These are phyloP conservation scores for Schizaphis graminum DNA, from an alignment of 2,888 invertebrate genomes.

Conservation along the genomic window DNA sequence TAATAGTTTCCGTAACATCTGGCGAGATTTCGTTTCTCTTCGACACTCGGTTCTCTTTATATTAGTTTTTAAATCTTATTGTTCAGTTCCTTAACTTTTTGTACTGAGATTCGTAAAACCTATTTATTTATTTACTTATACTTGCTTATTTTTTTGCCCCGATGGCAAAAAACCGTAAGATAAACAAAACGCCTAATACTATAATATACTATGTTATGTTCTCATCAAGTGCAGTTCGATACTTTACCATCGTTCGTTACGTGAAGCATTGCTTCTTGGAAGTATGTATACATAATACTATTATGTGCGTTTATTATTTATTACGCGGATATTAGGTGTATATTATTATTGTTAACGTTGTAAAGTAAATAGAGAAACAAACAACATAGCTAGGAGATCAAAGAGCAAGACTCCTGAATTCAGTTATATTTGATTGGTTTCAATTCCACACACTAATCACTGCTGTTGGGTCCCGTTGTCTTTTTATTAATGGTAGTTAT, in stretches of 20 bases:
- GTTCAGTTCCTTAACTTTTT: neutral
- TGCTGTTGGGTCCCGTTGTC: no score
- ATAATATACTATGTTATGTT: neutral
- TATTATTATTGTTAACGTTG: no score
- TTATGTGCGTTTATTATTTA: no score
- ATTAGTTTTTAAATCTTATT: conserved; percentile 11
- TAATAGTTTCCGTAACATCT: conserved; percentile 29
- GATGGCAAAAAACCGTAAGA: neutral
- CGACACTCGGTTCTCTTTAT: neutral
- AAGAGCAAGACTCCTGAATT: no score
- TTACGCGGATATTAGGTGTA: no score
- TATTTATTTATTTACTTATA: neutral
- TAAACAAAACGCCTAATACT: neutral
- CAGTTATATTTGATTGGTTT: no score
- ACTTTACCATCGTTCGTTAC: neutral
- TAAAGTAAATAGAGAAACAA: no score
- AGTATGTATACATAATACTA: neutral
- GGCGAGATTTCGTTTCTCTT: neutral
- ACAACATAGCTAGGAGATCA: no score
- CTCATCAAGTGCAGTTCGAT: neutral
- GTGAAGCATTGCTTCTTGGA: neutral
- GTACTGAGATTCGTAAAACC: neutral
- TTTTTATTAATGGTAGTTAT: no score
- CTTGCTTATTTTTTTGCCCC: neutral
- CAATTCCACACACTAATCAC: no score